Conservation (phyloP, 1,140 invertebrate genomes). For the Hylaeus anthracinus region DNA sequence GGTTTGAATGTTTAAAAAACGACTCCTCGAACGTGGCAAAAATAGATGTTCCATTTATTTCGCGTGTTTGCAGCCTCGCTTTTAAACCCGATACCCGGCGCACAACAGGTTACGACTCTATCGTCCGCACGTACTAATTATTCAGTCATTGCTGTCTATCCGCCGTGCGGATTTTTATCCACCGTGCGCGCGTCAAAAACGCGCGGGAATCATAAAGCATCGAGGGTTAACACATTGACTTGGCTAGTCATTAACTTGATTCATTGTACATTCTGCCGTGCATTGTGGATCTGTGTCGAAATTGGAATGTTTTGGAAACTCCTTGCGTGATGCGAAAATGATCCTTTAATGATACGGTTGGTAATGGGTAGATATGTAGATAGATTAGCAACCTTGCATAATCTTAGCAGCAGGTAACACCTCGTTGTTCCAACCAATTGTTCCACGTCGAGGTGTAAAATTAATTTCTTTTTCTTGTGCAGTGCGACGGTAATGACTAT, state of each 20-base stretch:
- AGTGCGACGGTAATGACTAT: too few relatives aligned
- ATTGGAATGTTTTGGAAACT: not conserved
- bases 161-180: not conserved
- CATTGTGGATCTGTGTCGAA: not conserved
- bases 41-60: slow-evolving; percentile 47
- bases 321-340: not conserved
- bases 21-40: slow-evolving; percentile 15
- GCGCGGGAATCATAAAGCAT: not conserved
- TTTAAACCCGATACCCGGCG: slow-evolving; percentile 17
- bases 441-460: too few relatives aligned
- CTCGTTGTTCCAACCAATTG: too few relatives aligned
- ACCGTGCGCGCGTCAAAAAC: not conserved
- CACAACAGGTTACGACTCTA: slow-evolving; percentile 27
- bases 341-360: not conserved
- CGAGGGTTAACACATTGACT: not conserved
- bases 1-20: slow-evolving; percentile 39
- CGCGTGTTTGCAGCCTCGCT: slow-evolving; percentile 15
- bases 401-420: too few relatives aligned
- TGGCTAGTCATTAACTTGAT: slow-evolving; percentile 26
- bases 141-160: slow-evolving; percentile 37
- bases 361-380: too few relatives aligned
- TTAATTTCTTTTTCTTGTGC: too few relatives aligned
- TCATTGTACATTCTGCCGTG: slow-evolving; percentile 15
- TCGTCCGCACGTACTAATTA: slow-evolving; percentile 31
- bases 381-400: too few relatives aligned